phyloP scores from a whole-genome alignment of 2,888 invertebrate species.

The Limnephilus marmoratus region DNA sequence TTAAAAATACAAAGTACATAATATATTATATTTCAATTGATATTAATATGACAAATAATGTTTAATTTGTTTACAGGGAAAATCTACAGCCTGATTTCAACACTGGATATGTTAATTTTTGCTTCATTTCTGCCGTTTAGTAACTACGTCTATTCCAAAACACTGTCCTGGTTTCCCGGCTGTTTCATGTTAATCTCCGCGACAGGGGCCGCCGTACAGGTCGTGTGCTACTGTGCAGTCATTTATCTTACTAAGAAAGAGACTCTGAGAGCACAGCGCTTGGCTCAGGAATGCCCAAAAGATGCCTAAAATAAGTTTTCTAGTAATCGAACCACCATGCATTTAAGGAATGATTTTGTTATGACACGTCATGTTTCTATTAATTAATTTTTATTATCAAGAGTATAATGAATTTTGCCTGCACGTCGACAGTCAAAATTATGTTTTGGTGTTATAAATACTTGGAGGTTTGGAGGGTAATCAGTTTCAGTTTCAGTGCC shows the following conservation, averaged over 20 bases:
- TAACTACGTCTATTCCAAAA: constrained; percentile 50
- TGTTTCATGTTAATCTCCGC: constrained; percentile 45
- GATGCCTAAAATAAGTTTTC: not conserved
- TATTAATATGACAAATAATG: no score
- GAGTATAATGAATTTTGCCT: no score
- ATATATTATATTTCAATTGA: no score
- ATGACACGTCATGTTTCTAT: no score
- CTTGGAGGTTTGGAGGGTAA: no score
- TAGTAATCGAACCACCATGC: no score
- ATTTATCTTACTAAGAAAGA: constrained; percentile 32
- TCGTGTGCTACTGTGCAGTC: constrained; percentile 36
- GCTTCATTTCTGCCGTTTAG: constrained; percentile 34
- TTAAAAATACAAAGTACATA: no score
- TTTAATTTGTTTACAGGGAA: constrained; percentile 68
- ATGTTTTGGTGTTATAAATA: no score
- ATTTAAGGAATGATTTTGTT: no score
- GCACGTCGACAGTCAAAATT: no score
- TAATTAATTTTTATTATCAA: no score
- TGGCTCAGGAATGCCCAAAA: not conserved
- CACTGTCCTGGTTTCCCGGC: constrained; percentile 45
- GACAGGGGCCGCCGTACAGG: not conserved
- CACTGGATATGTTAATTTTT: constrained; percentile 45
- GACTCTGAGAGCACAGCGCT: not conserved
- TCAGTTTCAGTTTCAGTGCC: no score
- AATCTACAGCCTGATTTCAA: constrained; percentile 49